A percentile compares a stretch with the other conserved stretches of the same genome.
phyloP scores from a whole-genome alignment of 2,113 vertebrate species.

The Tachysurus fulvidraco region DNA sequence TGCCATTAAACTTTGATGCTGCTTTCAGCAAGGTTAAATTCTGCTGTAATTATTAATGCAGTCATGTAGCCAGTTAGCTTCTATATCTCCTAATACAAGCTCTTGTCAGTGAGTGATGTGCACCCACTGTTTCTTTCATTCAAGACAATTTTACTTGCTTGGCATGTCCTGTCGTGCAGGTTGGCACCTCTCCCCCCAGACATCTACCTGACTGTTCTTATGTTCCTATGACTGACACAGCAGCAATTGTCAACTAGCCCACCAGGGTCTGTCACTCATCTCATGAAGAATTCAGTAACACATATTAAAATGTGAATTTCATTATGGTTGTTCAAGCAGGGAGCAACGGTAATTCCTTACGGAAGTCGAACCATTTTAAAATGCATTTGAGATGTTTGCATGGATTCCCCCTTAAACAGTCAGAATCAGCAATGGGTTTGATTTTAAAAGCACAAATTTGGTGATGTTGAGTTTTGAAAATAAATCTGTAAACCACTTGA shows the following conservation, averaged over 20 bases:
- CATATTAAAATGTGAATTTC: conserved; percentile 8
- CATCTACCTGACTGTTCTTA: conserved; percentile 25
- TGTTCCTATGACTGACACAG: conserved; percentile 27
- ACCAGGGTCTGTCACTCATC: conserved; percentile 5
- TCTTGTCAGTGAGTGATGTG: conserved; percentile 28
- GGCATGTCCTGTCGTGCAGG: conserved; percentile 31
- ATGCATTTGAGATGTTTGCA: not conserved
- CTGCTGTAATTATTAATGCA: conserved; percentile 3
- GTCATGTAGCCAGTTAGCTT: not conserved
- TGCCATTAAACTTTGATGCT: not conserved
- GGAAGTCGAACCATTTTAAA: not conserved
- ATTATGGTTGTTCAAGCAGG: not conserved
- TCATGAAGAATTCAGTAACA: not conserved
- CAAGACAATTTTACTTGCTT: conserved; percentile 12
- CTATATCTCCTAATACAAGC: not conserved
- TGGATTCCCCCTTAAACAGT: not conserved
- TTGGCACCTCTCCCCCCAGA: conserved; percentile 23
- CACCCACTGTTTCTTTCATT: conserved; percentile 24
- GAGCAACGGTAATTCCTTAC: not conserved
- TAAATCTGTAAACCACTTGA: not conserved
- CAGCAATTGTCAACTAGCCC: conserved; percentile 23
- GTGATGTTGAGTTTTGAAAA: not conserved
- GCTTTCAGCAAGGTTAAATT: not conserved
- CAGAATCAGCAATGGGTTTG: not conserved
- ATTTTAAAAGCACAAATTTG: not conserved